Evolutionary conservation across 2,888 invertebrate genomes (phyloP).

Genomic region (Neoitamus cyanurus): DNA sequence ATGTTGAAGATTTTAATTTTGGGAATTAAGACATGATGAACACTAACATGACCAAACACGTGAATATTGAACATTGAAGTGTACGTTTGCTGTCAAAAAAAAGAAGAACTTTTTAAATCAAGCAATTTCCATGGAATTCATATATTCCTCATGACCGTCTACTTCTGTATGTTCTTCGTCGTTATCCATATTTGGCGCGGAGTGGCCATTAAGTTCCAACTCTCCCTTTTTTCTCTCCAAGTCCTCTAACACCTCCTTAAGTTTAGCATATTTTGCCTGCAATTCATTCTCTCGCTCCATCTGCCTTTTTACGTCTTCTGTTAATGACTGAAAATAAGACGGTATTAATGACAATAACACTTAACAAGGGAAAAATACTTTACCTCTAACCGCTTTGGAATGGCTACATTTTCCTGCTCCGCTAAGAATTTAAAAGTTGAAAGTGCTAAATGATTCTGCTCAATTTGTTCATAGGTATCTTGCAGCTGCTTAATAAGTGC

Average conservation of each 20-base stretch:
- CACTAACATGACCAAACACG: neutral
- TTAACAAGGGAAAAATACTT: constrained; percentile 48
- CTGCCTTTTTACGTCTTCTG: constrained; percentile 92
- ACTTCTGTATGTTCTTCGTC: neutral
- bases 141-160: neutral
- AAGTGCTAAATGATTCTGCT: constrained; percentile 88
- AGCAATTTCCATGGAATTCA: neutral
- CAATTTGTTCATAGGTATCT: constrained; percentile 89
- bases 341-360: constrained; percentile 29
- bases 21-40: neutral
- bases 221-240: constrained; percentile 55
- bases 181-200: neutral
- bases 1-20: neutral
- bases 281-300: constrained; percentile 89
- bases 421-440: constrained; percentile 92
- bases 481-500: constrained; percentile 87
- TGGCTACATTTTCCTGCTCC: constrained; percentile 88
- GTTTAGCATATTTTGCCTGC: constrained; percentile 83
- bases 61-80: neutral
- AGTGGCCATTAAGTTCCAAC: neutral
- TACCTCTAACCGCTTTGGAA: constrained; percentile 90
- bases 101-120: neutral
- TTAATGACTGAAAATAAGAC: constrained; percentile 73
- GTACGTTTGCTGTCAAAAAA: neutral
- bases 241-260: constrained; percentile 74